Conservation (phyloP, 1,140 invertebrate species). For the Tachypleus tridentatus region DNA sequence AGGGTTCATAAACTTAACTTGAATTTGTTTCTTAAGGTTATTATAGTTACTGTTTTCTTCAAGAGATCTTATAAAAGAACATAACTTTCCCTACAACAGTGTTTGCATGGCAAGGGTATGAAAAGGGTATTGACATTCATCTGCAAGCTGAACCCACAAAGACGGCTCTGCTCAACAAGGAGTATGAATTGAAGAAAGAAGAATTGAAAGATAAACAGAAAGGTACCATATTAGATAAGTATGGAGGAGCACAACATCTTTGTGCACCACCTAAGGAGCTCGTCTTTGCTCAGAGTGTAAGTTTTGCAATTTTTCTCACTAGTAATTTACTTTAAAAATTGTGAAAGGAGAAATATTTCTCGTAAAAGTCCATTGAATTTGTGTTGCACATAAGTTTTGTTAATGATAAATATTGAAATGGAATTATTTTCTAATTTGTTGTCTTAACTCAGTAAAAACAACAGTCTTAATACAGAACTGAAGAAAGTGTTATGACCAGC, state of each 20-base stretch:
- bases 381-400: no score
- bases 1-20: no score
- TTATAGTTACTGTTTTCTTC: no score
- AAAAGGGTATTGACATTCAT: constrained; percentile 89
- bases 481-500: no score
- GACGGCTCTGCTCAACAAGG: constrained; percentile 76
- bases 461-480: background rate
- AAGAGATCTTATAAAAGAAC: no score
- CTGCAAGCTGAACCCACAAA: constrained; percentile 95
- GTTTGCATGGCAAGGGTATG: constrained; percentile 96
- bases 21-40: no score
- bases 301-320: constrained; percentile 7
- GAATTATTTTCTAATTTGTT: constrained; percentile 6
- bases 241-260: constrained; percentile 86
- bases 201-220: constrained; percentile 65
- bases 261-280: constrained; percentile 70
- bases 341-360: no score
- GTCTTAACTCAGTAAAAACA: background rate
- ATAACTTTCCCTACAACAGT: constrained; percentile 35
- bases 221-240: constrained; percentile 64
- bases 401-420: constrained; percentile 5
- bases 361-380: no score
- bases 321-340: no score
- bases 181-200: constrained; percentile 80
- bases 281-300: constrained; percentile 72